Evolutionary conservation across 1,140 invertebrate genomes (phyloP), one percentile per base, ranked within the genome.

Genomic region (Ganaspis sp.): DNA sequence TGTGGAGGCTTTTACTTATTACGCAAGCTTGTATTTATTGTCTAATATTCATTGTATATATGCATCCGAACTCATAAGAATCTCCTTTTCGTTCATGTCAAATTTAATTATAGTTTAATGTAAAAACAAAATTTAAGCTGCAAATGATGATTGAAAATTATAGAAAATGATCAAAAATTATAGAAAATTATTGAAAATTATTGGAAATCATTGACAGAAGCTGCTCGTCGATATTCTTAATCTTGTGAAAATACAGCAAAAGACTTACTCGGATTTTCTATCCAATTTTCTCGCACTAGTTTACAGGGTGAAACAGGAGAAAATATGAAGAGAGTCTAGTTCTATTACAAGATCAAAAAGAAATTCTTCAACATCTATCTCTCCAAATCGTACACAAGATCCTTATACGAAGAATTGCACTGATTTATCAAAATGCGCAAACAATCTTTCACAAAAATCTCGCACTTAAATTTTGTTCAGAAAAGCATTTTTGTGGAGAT

Each of bases 161-260:
- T n/a, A n/a, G n/a, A n/a, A n/a, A n/a, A n/a, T n/a, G n/a, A n/a
- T n/a, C n/a, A n/a, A n/a, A n/a, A n/a, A n/a, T n/a, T n/a, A n/a
- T n/a, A n/a, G n/a, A n/a, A n/a, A n/a, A n/a, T n/a, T n/a, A n/a
- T n/a, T n/a, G 45, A 17, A 71, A 42, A 77, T 84, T 79, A 74
- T 80, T 75, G 77, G 83, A 84, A 84, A 82, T 49, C 77, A 83
- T 83, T 73, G 77, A 79, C 69, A 73, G 70, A 58, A 58, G 6
- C 45, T 49, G 15, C 11, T 58, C 21, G 23, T 58, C 34, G 54
- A 42, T 19, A 21, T 49, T 69, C 40, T 69, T 49, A 1, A 38
- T 1, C 9, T 58, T 58, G 19, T 58, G 53, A 58, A 58, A 58
- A 23, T 6, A 23, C 53, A 58, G 19, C 45, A n/a, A 3, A 9